Conservation (phyloP, 2,113 vertebrate genomes). For the Laticauda laticaudata region DNA sequence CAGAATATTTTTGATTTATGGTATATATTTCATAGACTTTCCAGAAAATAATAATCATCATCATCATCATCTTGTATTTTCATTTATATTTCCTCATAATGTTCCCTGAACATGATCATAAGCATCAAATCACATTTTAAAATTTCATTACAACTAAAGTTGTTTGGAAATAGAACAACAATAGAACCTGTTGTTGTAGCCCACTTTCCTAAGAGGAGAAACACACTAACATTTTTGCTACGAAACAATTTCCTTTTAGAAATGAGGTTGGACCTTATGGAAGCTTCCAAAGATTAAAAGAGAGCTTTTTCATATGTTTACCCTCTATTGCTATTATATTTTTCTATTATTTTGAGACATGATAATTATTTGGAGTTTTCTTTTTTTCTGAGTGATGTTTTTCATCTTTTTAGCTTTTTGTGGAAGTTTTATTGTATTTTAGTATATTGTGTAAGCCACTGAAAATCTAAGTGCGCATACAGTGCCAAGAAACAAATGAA, state of each 20-base stretch:
- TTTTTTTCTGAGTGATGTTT: not conserved
- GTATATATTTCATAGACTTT: not conserved
- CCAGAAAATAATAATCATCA: not conserved
- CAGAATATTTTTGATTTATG: not conserved
- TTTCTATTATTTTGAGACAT: not conserved
- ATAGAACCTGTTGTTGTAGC: not conserved
- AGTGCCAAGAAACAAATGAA: not conserved
- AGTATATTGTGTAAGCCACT: not conserved
- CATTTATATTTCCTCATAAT: not conserved
- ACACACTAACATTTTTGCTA: not conserved
- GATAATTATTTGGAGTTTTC: not conserved
- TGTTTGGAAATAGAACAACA: not conserved
- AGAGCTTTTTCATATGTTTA: not conserved
- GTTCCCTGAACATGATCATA: not conserved
- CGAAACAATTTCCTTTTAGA: not conserved
- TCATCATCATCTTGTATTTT: not conserved
- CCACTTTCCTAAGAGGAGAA: not conserved
- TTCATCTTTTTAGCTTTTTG: not conserved
- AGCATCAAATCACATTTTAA: not conserved
- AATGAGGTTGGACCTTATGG: not conserved
- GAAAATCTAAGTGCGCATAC: not conserved
- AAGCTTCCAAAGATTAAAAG: not conserved
- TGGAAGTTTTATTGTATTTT: not conserved
- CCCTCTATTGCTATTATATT: not conserved
- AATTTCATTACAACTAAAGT: not conserved